Percentiles rank a stretch among this genome's conserved stretches.
Conservation (phyloP, 92 coral and sea anemone species). For the Meandrina meandrites region DNA sequence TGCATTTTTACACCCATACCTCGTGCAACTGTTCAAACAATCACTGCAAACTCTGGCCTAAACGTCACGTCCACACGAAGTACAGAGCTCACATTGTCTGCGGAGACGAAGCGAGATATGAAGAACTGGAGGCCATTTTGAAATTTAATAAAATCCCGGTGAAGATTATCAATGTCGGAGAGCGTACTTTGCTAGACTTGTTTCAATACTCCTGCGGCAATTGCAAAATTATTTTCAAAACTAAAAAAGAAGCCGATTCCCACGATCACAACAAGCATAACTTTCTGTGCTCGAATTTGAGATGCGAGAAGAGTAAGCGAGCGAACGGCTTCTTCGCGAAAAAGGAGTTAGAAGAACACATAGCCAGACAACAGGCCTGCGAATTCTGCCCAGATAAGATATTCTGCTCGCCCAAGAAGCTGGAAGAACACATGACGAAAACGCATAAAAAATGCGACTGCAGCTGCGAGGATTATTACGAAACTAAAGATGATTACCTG, state of each 20-base stretch:
- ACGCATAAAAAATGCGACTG: constrained; percentile 76
- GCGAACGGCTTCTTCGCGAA: constrained; percentile 83
- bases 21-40: constrained; percentile 68
- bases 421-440: constrained; percentile 73
- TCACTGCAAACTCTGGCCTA: constrained; percentile 72
- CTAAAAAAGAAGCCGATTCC: constrained; percentile 61
- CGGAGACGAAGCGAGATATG: constrained; percentile 76
- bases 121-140: constrained; percentile 83
- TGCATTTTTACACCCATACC: constrained; percentile 81
- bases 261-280: constrained; percentile 79
- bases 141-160: constrained; percentile 80
- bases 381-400: constrained; percentile 76
- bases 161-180: constrained; percentile 71
- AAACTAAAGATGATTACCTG: constrained; percentile 68
- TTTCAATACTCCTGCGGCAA: constrained; percentile 72
- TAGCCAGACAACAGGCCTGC: constrained; percentile 60
- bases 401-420: constrained; percentile 64
- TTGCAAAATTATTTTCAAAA: constrained; percentile 82
- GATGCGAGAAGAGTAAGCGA: constrained; percentile 82
- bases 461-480: constrained; percentile 70
- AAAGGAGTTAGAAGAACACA: constrained; percentile 66
- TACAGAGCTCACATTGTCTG: constrained; percentile 76
- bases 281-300: constrained; percentile 66
- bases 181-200: constrained; percentile 73
- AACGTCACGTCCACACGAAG: constrained; percentile 70